These are phyloP conservation scores for Paramacrobiotus metropolitanus DNA, from an alignment of 1,140 invertebrate species.

Conservation along the genomic window DNA sequence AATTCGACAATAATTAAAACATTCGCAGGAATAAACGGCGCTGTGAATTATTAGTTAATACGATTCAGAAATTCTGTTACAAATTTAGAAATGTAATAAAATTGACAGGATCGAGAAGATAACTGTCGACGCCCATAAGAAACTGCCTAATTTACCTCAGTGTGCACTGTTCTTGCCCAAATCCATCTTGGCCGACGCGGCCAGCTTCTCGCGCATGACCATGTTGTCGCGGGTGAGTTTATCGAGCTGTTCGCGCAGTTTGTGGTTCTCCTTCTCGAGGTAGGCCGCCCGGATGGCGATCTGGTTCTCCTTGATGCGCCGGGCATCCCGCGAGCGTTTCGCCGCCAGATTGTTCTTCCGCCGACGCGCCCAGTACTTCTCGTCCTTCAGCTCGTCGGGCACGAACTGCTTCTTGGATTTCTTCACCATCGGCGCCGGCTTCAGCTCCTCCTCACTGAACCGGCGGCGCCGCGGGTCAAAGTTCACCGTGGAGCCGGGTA, in stretches of 20 bases:
- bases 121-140: no score
- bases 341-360: background rate
- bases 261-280: constrained; percentile 56
- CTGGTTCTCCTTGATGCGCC: constrained; percentile 89
- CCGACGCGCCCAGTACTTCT: background rate
- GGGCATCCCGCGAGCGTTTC: constrained; percentile 42
- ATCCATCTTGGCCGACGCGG: background rate
- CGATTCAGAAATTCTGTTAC: no score
- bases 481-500: constrained; percentile 17
- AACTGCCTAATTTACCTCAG: no score
- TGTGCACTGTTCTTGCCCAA: background rate
- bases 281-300: constrained; percentile 78
- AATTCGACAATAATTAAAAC: no score
- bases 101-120: no score
- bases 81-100: no score
- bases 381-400: constrained; percentile 67
- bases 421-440: constrained; percentile 90
- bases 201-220: constrained; percentile 7
- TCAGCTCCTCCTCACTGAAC: constrained; percentile 83
- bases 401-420: constrained; percentile 94
- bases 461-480: constrained; percentile 42
- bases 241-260: constrained; percentile 19
- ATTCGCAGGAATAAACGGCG: no score
- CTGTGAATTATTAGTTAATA: no score
- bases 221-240: constrained; percentile 11